Percentiles rank a stretch among this genome's conserved stretches.
phyloP scores from a whole-genome alignment of 2,888 invertebrate genomes.

The Isotomurus palustris region DNA sequence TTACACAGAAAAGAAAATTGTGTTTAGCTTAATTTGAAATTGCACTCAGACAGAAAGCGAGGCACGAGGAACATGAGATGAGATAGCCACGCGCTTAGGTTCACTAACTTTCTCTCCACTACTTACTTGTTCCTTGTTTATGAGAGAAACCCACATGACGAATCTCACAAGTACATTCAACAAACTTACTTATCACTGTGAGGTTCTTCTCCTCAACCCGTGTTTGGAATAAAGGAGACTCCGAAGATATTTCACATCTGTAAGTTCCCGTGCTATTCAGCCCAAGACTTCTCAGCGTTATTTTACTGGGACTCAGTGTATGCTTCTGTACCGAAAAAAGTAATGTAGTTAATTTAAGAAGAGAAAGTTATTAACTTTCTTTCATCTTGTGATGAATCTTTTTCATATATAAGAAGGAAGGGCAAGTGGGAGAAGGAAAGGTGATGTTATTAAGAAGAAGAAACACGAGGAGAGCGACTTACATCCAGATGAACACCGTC shows the following conservation, averaged over 20 bases:
- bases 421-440: background rate
- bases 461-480: conserved; percentile 50
- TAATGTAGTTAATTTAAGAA: conserved; percentile 9
- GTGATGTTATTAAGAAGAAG: background rate
- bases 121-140: too few species aligned
- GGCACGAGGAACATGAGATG: too few species aligned
- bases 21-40: background rate
- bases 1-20: background rate
- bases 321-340: conserved; percentile 6
- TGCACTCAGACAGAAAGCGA: too few species aligned
- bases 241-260: conserved; percentile 71
- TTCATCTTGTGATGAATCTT: conserved; percentile 11
- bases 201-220: conserved; percentile 4
- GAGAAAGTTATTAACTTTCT: conserved; percentile 9
- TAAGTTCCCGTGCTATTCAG: conserved; percentile 63
- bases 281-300: conserved; percentile 2
- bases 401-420: background rate
- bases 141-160: too few species aligned
- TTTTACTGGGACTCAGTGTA: conserved; percentile 1
- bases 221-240: conserved; percentile 61
- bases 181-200: conserved; percentile 13
- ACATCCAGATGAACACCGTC: conserved; percentile 66
- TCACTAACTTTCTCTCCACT: too few species aligned
- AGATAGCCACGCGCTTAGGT: too few species aligned
- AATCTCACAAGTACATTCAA: background rate